These are phyloP conservation scores for Podarcis siculus DNA, from an alignment of 2,797 vertebrate genomes.

Conservation along the genomic window DNA sequence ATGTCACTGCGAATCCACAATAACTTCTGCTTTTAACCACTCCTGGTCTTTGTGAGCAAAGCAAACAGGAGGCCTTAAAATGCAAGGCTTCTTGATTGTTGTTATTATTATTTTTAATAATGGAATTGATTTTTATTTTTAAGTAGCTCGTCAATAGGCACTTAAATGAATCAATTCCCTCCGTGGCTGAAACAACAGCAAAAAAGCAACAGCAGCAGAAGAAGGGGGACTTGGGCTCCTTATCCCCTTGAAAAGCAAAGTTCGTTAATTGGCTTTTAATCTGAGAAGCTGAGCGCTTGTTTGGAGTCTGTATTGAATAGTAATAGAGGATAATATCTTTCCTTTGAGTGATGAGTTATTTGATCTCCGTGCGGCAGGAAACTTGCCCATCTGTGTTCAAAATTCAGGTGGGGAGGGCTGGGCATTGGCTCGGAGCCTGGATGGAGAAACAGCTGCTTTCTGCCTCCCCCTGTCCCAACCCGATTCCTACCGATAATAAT, in stretches of 20 bases:
- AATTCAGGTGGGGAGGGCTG: conserved; percentile 31
- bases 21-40: conserved; percentile 1
- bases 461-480: too few relatives aligned
- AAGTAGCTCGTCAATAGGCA: conserved; percentile 26
- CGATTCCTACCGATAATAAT: conserved; percentile 41
- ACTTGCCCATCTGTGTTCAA: conserved; percentile 53
- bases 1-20: conserved; percentile 14
- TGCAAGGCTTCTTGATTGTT: conserved; percentile 38
- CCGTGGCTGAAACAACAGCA: conserved; percentile 18
- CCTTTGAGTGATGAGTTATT: conserved; percentile 74
- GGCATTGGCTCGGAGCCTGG: conserved; percentile 51
- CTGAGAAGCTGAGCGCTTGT: conserved; percentile 54
- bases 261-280: conserved; percentile 78
- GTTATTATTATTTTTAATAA: conserved; percentile 7
- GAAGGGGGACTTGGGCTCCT: conserved; percentile 29
- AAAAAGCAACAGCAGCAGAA: conserved; percentile 16
- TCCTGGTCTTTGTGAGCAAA: background rate
- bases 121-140: conserved; percentile 23
- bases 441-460: conserved; percentile 44
- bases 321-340: conserved; percentile 72
- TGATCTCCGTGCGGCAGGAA: conserved; percentile 71
- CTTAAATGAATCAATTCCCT: conserved; percentile 17
- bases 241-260: conserved; percentile 66
- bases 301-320: conserved; percentile 65
- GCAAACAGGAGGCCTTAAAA: background rate